phyloP scores from a whole-genome alignment of 2,113 vertebrate genomes.

The Hydrolagus affinis region DNA sequence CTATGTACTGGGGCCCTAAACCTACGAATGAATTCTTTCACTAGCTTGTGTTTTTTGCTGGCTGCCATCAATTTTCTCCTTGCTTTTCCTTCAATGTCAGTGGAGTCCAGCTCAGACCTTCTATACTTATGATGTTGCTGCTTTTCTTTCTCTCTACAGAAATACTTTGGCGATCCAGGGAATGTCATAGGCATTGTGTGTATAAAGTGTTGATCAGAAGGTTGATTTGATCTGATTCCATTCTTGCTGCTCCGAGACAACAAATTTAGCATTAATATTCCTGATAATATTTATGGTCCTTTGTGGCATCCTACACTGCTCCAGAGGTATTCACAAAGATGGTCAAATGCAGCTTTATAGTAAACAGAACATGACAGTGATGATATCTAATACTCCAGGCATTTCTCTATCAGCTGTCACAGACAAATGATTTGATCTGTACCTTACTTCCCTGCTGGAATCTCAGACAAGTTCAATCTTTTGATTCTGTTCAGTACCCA shows the following conservation, averaged over 20 bases:
- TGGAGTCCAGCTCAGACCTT: neutral
- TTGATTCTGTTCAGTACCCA: neutral
- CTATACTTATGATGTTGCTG: too few relatives aligned
- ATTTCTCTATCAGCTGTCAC: slow-evolving; percentile 16
- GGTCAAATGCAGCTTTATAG: slow-evolving; percentile 5
- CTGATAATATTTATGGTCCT: neutral
- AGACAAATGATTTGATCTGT: slow-evolving; percentile 24
- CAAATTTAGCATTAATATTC: neutral
- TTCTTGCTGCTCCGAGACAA: neutral
- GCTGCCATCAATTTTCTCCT: neutral
- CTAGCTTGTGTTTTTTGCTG: neutral
- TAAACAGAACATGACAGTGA: neutral
- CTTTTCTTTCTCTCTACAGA: neutral
- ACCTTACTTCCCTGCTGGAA: slow-evolving; percentile 19
- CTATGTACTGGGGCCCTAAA: neutral
- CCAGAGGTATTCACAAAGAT: neutral
- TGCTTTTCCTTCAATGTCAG: neutral
- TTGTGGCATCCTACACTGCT: neutral
- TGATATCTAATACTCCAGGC: slow-evolving; percentile 11
- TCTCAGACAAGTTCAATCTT: neutral
- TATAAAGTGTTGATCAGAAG: neutral
- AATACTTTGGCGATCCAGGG: neutral
- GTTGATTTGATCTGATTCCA: neutral
- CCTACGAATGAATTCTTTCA: neutral
- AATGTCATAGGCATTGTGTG: too few relatives aligned